Conservation (phyloP, 1,140 invertebrate genomes). For the Hestina assimilis region DNA sequence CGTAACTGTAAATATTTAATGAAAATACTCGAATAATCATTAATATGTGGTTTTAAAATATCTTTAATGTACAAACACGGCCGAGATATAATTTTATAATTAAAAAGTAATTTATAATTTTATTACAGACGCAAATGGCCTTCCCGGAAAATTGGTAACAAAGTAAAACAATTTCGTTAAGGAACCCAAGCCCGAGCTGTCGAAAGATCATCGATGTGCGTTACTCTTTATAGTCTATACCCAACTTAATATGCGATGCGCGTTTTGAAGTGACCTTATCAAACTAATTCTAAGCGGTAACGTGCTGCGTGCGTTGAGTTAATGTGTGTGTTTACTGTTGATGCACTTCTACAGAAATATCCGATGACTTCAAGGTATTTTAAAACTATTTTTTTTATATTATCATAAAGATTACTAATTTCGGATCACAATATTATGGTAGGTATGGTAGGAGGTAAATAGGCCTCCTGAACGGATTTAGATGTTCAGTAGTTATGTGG, state of each 20-base stretch:
- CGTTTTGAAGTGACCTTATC: conserved; percentile 2
- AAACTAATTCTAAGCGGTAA: not conserved
- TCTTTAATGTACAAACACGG: too few relatives aligned
- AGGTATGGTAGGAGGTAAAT: not conserved
- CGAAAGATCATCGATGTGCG: not conserved
- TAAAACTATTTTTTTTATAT: too few relatives aligned
- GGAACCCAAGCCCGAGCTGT: too few relatives aligned
- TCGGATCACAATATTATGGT: not conserved
- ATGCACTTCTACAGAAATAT: not conserved
- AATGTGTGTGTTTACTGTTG: too few relatives aligned
- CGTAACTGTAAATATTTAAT: too few relatives aligned
- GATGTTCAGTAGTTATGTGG: too few relatives aligned
- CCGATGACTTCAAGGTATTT: not conserved
- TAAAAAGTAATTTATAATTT: too few relatives aligned
- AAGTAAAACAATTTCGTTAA: not conserved
- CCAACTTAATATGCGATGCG: conserved; percentile 2
- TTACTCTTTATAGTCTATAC: not conserved
- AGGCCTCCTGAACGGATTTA: too few relatives aligned
- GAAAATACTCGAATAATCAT: too few relatives aligned
- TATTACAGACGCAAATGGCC: too few relatives aligned
- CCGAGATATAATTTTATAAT: too few relatives aligned
- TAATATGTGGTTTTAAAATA: too few relatives aligned
- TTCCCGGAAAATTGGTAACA: not conserved
- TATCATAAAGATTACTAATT: not conserved
- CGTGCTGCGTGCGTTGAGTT: not conserved